Base-by-base conservation (phyloP, 2,797 vertebrate species). In the Amniataba percoides region DNA sequence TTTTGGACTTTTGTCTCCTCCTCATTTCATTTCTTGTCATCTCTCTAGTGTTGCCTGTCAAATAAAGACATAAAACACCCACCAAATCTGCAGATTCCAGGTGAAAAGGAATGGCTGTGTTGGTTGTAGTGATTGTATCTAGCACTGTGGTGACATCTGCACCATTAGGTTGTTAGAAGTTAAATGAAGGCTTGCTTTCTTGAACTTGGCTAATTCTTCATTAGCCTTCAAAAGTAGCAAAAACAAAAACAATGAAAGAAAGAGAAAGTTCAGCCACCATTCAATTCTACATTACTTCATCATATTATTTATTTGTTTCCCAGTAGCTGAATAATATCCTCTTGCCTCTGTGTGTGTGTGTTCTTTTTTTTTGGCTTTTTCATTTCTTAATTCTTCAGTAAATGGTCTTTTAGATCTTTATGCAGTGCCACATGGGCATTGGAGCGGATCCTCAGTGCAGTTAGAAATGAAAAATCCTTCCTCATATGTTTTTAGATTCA, bases 401-500 rank as follows among this genome's bases (percentile, higher is more conserved):
- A 83, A 56, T 62, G 12, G 76, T 67, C 19, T 51, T 67, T 53
- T 9, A 49, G 12, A 64, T 70, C 25, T 52, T 65, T 42, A 40
- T 19, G n/a, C 2, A 45, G 43, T 40, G 13, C 36, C 14, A 4
- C 34, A 21, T 77, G 48, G 14, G 31, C 60, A 51, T 59, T 45
- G 36, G 58, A 66, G 34, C 1, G 4, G n/a, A 43, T 68, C 11
- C 42, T 55, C 58, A 2, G 40, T 55, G 8, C 14, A n/a, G 14
- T 51, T 45, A 25, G 42, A 63, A 63, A 31, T 52, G 45, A 8
- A 59, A 51, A 88, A 78, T 57, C 39, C 15, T 42, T 60, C 46
- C 53, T 60, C n/a, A 56, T 25, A 78, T 21, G 23, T 70, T 82
- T 64, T 64, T 3, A 60, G 59, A 72, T 67, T 48, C 51, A 67